These are phyloP conservation scores for Beroe forskalii DNA, from an alignment of 37 sponge, comb jelly and placozoan species.

Conservation along the genomic window DNA sequence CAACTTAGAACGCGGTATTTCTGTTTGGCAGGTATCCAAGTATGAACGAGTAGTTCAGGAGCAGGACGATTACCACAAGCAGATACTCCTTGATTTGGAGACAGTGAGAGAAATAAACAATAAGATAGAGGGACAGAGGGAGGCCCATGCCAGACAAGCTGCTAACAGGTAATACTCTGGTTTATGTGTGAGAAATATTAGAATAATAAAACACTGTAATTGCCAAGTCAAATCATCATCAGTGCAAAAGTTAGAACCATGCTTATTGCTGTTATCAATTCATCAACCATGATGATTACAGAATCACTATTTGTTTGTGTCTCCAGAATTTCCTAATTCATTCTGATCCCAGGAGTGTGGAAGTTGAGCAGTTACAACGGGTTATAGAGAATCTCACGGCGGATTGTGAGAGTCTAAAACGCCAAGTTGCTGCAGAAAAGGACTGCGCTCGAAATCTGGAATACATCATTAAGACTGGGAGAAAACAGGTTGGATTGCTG, in stretches of 20 bases:
- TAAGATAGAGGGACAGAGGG: slow-evolving; percentile 62
- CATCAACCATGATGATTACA: too few relatives aligned
- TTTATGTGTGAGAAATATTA: too few relatives aligned
- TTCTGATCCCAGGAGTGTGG: slow-evolving; percentile 52
- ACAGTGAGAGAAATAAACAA: slow-evolving; percentile 50
- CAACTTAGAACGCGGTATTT: too few relatives aligned
- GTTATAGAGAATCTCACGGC: slow-evolving; percentile 57
- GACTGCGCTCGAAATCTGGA: slow-evolving; percentile 63
- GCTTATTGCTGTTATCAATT: too few relatives aligned
- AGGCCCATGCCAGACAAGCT: slow-evolving; percentile 64
- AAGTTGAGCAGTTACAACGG: slow-evolving; percentile 53
- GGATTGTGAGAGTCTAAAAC: slow-evolving; percentile 58
- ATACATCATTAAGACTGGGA: slow-evolving; percentile 44
- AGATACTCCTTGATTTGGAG: slow-evolving; percentile 45
- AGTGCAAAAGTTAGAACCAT: too few relatives aligned
- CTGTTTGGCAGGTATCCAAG: slow-evolving; percentile 3
- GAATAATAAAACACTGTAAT: too few relatives aligned
- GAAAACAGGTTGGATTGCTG: slow-evolving; percentile 31
- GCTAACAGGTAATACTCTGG: slow-evolving; percentile 61
- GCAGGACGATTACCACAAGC: slow-evolving; percentile 31
- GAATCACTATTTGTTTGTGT: too few relatives aligned
- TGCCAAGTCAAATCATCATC: too few relatives aligned
- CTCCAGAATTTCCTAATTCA: too few relatives aligned
- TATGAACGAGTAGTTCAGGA: not conserved
- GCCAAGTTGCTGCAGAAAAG: slow-evolving; percentile 58